These are phyloP conservation scores for Varanus salvator DNA, from an alignment of 2,113 vertebrate genomes.

Conservation along the genomic window DNA sequence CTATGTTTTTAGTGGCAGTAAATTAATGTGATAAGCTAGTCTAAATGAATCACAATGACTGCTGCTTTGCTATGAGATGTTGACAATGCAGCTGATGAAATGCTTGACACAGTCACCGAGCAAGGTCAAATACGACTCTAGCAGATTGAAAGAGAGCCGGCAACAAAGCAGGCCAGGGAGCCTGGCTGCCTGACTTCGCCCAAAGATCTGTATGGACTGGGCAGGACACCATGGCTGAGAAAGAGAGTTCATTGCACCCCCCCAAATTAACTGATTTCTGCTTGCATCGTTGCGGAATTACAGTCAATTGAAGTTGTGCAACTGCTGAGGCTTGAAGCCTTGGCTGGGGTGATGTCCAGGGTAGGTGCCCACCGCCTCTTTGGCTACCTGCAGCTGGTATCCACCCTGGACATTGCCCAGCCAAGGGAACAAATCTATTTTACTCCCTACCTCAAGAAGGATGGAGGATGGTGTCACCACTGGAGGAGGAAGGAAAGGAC, in stretches of 20 bases:
- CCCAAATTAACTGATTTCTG: no score
- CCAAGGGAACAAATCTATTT: no score
- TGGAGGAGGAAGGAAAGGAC: no score
- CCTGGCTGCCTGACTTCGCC: neutral
- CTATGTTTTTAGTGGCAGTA: neutral
- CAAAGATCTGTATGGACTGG: neutral
- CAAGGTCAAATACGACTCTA: constrained; percentile 23
- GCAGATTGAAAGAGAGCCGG: rapidly evolving
- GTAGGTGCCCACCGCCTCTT: no score
- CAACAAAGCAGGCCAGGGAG: rapidly evolving
- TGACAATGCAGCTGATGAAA: neutral
- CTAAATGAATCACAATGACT: constrained; percentile 24
- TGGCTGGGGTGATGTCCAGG: no score
- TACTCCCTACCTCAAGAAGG: no score
- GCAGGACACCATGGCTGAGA: neutral
- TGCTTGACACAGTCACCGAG: rapidly evolving
- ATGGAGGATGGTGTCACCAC: no score
- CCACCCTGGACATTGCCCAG: no score
- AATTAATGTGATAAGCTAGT: constrained; percentile 25
- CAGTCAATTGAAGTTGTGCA: no score
- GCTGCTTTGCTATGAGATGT: neutral
- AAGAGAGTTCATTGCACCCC: neutral
- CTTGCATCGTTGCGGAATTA: no score
- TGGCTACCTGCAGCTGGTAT: no score
- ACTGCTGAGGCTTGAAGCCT: no score